phyloP scores from a whole-genome alignment of 2,888 invertebrate species.

The Alviniconcha strummeri region DNA sequence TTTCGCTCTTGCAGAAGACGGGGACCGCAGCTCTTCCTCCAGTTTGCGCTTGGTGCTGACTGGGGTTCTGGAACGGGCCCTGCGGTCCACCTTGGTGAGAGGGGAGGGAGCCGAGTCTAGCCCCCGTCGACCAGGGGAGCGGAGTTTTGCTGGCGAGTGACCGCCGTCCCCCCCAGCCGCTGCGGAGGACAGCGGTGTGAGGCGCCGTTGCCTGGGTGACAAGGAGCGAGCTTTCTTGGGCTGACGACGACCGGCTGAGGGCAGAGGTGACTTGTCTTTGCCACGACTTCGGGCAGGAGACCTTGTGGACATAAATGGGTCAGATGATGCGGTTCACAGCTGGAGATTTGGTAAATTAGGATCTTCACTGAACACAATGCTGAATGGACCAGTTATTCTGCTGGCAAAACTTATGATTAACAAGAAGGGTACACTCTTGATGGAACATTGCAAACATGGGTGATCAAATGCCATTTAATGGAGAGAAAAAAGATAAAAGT shows the following conservation, averaged over 20 bases:
- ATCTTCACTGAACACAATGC: no score
- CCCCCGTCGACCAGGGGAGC: slow-evolving; percentile 39
- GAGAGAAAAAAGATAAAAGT: no score
- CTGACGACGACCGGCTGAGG: slow-evolving; percentile 10
- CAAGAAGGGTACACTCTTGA: no score
- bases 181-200: not conserved
- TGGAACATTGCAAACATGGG: no score
- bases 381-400: no score
- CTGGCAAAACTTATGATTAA: no score
- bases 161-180: not conserved
- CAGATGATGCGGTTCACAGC: not conserved
- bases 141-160: slow-evolving; percentile 5
- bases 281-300: slow-evolving; percentile 20
- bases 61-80: slow-evolving; percentile 27
- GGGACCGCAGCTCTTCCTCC: slow-evolving; percentile 31
- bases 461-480: no score
- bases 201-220: slow-evolving; percentile 22
- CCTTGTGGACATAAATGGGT: not conserved
- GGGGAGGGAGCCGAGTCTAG: slow-evolving; percentile 6
- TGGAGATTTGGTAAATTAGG: not conserved
- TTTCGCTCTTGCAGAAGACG: slow-evolving; percentile 15
- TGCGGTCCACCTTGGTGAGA: not conserved
- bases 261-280: slow-evolving; percentile 32
- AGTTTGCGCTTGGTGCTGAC: slow-evolving; percentile 23
- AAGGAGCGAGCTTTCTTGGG: slow-evolving; percentile 24